Conservation (phyloP, 2,888 invertebrate species). For the Drosophila tripunctata region DNA sequence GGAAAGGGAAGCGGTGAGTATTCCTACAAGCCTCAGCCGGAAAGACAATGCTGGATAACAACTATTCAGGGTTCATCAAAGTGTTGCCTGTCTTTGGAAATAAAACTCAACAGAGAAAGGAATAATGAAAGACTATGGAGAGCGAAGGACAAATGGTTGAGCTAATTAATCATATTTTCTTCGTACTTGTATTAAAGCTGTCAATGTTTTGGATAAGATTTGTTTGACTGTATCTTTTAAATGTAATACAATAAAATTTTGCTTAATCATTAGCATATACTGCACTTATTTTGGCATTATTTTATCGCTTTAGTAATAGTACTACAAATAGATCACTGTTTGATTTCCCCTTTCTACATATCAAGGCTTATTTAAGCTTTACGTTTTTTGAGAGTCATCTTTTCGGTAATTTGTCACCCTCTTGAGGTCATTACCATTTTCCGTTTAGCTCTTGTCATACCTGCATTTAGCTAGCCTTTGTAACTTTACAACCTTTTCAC, state of each 20-base stretch:
- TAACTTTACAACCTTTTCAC: conserved; percentile 51
- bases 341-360: conserved; percentile 41
- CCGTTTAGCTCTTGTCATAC: conserved; percentile 6
- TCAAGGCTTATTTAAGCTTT: conserved; percentile 74
- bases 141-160: conserved; percentile 44
- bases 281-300: no score
- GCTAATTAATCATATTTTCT: conserved; percentile 74
- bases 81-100: conserved; percentile 55
- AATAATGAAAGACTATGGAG: conserved; percentile 19
- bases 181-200: conserved; percentile 19
- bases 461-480: conserved; percentile 24
- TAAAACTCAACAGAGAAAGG: conserved; percentile 54
- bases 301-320: no score
- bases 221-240: no score
- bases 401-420: neutral
- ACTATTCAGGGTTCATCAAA: conserved; percentile 70
- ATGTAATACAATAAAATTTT: no score
- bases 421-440: conserved; percentile 8
- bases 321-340: no score
- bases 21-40: conserved; percentile 54
- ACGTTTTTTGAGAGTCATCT: conserved; percentile 59
- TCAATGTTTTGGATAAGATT: no score
- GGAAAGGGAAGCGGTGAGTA: conserved; percentile 29
- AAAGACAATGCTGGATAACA: conserved; percentile 52
- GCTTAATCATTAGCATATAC: no score